Conservation (phyloP, 23 tunicate species). For the Botrylloides violaceus region DNA sequence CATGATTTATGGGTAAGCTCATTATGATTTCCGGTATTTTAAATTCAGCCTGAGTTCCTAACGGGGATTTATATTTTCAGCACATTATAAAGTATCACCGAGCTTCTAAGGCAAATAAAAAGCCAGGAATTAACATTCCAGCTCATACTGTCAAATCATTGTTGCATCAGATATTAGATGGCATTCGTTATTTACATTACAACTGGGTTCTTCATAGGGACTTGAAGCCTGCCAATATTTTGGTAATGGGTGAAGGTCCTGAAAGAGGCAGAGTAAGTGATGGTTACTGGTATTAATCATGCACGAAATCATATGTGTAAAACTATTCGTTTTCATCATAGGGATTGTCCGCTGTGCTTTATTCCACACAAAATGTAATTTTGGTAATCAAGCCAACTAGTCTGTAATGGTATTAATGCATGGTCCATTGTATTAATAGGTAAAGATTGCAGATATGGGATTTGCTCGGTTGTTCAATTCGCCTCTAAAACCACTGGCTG, state of each 20-base stretch:
- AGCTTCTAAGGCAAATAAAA: slow-evolving; percentile 80
- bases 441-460: slow-evolving; percentile 99
- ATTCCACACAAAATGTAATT: no score
- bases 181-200: slow-evolving; percentile 85
- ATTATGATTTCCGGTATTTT: neutral
- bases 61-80: slow-evolving; percentile 17
- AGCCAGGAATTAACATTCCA: slow-evolving; percentile 67
- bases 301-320: no score
- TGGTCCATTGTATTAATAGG: no score
- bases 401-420: no score
- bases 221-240: slow-evolving; percentile 93
- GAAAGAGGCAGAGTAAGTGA: slow-evolving; percentile 95
- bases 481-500: slow-evolving; percentile 97
- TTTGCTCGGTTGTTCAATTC: slow-evolving; percentile 94
- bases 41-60: neutral
- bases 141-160: slow-evolving; percentile 88
- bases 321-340: no score
- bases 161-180: slow-evolving; percentile 91
- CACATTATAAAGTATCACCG: slow-evolving; percentile 96
- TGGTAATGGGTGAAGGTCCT: slow-evolving; percentile 99
- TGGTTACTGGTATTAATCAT: no score
- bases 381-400: no score
- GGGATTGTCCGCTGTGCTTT: no score
- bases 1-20: slow-evolving; percentile 93
- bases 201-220: slow-evolving; percentile 99